Percentiles rank a stretch among this genome's conserved stretches.
phyloP scores from a whole-genome alignment of 92 coral and sea anemone genomes.

The Paragorgia papillata region DNA sequence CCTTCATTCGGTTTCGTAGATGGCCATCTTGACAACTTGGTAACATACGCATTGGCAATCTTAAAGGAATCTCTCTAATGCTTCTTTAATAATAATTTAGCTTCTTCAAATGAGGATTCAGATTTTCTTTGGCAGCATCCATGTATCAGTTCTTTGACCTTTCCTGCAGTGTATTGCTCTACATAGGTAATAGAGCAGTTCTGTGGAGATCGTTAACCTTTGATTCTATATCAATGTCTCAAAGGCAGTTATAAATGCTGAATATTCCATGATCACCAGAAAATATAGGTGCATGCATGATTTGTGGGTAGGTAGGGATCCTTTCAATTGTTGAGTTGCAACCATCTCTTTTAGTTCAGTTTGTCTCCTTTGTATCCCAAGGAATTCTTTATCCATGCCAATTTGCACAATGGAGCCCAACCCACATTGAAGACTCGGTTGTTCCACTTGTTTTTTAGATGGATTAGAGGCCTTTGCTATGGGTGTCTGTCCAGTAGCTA shows the following conservation, averaged over 20 bases:
- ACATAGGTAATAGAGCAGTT: conserved; percentile 63
- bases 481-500: no score
- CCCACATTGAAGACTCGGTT: no score
- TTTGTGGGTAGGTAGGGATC: conserved; percentile 62
- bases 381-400: conserved; percentile 40
- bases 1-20: conserved; percentile 60
- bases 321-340: conserved; percentile 61
- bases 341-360: conserved; percentile 62
- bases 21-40: conserved; percentile 58
- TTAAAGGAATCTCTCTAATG: conserved; percentile 70
- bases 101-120: conserved; percentile 52
- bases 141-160: conserved; percentile 61
- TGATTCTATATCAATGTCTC: no score
- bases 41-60: conserved; percentile 63
- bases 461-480: no score
- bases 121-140: conserved; percentile 60
- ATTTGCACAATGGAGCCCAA: no score
- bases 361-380: conserved; percentile 57
- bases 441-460: no score
- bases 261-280: conserved; percentile 68
- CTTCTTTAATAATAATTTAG: conserved; percentile 57
- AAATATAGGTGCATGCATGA: conserved; percentile 64
- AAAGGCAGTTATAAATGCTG: no score
- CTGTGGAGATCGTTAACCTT: conserved; percentile 56
- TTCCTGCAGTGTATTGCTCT: conserved; percentile 65